phyloP scores from a whole-genome alignment of 2,797 vertebrate genomes.

The Lepilemur septentrionalis region DNA sequence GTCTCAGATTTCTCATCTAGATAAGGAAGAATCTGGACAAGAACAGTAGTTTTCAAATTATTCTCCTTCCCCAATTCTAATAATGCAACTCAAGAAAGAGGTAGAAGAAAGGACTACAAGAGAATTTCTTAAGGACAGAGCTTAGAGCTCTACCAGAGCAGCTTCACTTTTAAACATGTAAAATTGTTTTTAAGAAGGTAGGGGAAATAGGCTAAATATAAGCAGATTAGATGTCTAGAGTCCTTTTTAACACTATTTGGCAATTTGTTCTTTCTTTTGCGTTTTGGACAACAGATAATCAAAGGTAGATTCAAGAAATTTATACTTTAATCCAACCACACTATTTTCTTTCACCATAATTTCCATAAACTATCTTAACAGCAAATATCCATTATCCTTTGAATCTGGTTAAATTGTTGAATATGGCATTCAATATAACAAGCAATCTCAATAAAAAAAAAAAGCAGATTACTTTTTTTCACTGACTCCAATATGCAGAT shows the following conservation, averaged over 20 bases:
- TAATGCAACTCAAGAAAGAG: background rate
- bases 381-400: background rate
- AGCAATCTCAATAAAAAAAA: background rate
- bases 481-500: background rate
- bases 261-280: conserved; percentile 12
- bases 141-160: background rate
- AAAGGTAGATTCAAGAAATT: background rate
- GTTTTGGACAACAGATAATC: background rate
- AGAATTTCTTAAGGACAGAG: background rate
- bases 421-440: background rate
- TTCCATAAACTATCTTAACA: background rate
- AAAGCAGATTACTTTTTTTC: background rate
- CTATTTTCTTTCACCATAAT: background rate
- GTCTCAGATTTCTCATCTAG: background rate
- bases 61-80: background rate
- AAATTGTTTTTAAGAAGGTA: background rate
- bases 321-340: background rate
- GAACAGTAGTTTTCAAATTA: background rate
- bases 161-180: background rate
- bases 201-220: background rate
- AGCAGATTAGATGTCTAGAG: background rate
- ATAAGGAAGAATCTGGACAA: background rate
- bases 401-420: background rate
- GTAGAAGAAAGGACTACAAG: background rate
- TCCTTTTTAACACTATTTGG: background rate